These are phyloP conservation scores for Epinotia brunnichana DNA, from an alignment of 2,888 invertebrate genomes.

Conservation along the genomic window DNA sequence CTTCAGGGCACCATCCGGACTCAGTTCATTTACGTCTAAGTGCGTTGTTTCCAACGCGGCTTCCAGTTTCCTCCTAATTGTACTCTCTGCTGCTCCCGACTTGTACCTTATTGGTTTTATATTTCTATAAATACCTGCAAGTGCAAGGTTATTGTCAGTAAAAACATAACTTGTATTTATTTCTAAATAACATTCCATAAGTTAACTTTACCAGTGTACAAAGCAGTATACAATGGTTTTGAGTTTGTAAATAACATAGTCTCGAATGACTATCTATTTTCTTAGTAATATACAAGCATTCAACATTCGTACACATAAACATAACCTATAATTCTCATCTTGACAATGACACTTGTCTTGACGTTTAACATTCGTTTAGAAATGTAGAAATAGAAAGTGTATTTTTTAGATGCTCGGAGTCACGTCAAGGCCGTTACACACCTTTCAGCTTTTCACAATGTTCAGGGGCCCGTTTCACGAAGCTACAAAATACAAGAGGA, in stretches of 20 bases:
- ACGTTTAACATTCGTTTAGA: neutral
- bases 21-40: conserved; percentile 10
- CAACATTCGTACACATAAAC: neutral
- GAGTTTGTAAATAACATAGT: neutral
- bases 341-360: neutral
- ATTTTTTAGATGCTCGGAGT: neutral
- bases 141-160: neutral
- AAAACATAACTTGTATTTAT: neutral
- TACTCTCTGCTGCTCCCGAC: conserved; percentile 2
- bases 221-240: neutral
- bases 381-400: too few relatives aligned
- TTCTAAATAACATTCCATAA: neutral
- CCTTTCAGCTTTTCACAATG: too few relatives aligned
- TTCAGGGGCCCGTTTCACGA: too few relatives aligned
- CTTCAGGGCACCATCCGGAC: neutral
- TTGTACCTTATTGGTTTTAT: neutral
- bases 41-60: conserved; percentile 3
- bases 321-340: conserved; percentile 6
- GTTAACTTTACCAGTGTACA: conserved; percentile 3
- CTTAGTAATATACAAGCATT: neutral
- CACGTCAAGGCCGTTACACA: too few relatives aligned
- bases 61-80: conserved; percentile 16
- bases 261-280: neutral
- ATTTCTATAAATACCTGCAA: conserved; percentile 13
- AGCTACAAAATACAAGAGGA: too few relatives aligned